Conservation (phyloP, 2,113 vertebrate genomes). For the Lophura nycthemera region DNA sequence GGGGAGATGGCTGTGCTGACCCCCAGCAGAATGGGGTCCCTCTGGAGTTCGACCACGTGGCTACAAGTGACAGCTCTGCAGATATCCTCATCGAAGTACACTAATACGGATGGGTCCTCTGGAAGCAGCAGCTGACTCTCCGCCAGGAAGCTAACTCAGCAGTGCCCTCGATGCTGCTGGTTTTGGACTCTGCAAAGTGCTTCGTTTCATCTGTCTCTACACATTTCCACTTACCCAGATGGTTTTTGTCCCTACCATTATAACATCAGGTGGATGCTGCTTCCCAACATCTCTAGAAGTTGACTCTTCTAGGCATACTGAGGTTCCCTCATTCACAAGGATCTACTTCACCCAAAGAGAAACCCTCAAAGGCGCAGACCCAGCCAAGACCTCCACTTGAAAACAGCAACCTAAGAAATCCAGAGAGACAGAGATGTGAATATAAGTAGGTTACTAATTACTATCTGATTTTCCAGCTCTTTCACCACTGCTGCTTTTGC, state of each 20-base stretch:
- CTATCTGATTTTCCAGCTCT: neutral
- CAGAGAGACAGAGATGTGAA: neutral
- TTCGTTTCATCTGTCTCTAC: neutral
- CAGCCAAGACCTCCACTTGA: neutral
- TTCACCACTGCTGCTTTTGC: neutral
- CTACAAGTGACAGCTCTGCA: neutral
- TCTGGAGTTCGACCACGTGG: neutral
- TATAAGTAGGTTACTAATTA: neutral
- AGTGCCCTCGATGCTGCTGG: neutral
- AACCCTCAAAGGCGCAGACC: neutral
- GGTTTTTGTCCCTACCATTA: neutral
- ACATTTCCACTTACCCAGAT: neutral
- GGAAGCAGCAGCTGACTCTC: neutral
- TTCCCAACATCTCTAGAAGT: neutral
- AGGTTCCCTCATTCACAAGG: neutral
- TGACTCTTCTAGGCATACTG: neutral
- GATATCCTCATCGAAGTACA: neutral
- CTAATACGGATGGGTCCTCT: neutral
- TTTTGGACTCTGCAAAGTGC: neutral
- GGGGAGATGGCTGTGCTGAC: neutral
- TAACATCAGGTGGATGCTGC: neutral
- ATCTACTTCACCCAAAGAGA: neutral
- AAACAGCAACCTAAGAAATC: neutral
- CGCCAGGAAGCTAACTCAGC: slow-evolving; percentile 5
- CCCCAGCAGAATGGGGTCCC: neutral